Conservation (phyloP, 2,113 vertebrate species). For the Trichomycterus rosablanca region DNA sequence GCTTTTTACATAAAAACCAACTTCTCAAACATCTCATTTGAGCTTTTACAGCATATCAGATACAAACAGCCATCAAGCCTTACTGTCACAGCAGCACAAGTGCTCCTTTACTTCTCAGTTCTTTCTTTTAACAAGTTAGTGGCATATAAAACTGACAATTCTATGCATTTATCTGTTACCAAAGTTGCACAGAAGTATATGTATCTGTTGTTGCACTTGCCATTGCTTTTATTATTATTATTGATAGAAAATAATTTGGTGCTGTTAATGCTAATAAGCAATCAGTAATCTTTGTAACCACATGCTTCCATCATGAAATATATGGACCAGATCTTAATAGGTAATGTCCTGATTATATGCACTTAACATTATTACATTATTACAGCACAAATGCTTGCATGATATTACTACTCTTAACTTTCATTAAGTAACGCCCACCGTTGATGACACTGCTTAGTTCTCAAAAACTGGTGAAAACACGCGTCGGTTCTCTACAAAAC, state of each 20-base stretch:
- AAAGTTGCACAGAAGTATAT: slow-evolving; percentile 21
- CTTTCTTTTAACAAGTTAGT: too few relatives aligned
- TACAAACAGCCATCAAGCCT: slow-evolving; percentile 18
- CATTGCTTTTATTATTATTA: slow-evolving; percentile 8
- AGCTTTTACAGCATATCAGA: not conserved
- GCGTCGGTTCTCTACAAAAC: too few relatives aligned
- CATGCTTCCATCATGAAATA: slow-evolving; percentile 3
- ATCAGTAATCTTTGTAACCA: not conserved
- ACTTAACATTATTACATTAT: too few relatives aligned
- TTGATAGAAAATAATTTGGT: slow-evolving; percentile 17
- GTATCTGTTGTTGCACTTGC: slow-evolving; percentile 10
- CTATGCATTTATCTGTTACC: slow-evolving; percentile 36
- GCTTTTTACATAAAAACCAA: too few relatives aligned
- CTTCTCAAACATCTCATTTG: too few relatives aligned
- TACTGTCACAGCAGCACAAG: slow-evolving; percentile 15
- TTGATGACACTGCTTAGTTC: too few relatives aligned
- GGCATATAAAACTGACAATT: not conserved
- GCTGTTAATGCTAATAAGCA: slow-evolving; percentile 9
- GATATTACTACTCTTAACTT: too few relatives aligned
- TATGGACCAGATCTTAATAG: slow-evolving; percentile 1
- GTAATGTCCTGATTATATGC: not conserved
- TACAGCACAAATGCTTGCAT: too few relatives aligned
- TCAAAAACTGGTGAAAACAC: too few relatives aligned
- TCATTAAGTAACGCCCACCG: too few relatives aligned
- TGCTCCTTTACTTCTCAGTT: not conserved